Conservation (phyloP, 2,888 invertebrate genomes). For the Blomia tropicalis region DNA sequence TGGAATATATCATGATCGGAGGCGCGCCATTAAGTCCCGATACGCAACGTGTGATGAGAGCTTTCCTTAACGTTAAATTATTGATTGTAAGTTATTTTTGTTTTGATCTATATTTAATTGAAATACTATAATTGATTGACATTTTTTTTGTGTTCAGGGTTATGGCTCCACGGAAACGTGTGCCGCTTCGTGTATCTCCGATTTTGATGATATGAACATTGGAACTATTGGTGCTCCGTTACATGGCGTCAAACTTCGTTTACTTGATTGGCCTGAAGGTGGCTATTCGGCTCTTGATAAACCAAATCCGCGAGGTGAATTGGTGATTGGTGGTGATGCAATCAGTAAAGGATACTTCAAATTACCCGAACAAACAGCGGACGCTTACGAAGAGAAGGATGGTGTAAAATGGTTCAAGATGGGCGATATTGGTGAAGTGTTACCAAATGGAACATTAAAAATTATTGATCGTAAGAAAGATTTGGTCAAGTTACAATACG, state of each 20-base stretch:
- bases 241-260: constrained; percentile 61
- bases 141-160: constrained; percentile 54
- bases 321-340: constrained; percentile 69
- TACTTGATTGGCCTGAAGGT: constrained; percentile 82
- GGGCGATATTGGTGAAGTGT: constrained; percentile 90
- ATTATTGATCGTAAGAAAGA: constrained; percentile 99
- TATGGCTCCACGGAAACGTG: constrained; percentile 97
- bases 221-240: constrained; percentile 80
- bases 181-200: constrained; percentile 53
- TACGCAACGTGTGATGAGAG: constrained; percentile 80
- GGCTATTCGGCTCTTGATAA: constrained; percentile 67
- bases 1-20: constrained; percentile 74
- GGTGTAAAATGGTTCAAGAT: constrained; percentile 81
- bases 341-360: constrained; percentile 88
- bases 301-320: constrained; percentile 68
- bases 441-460: constrained; percentile 77
- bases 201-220: constrained; percentile 47
- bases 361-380: constrained; percentile 39
- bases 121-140: not conserved
- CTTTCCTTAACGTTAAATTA: constrained; percentile 62
- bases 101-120: not conserved
- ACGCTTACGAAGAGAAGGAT: constrained; percentile 61
- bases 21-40: constrained; percentile 90
- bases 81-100: not conserved
- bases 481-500: constrained; percentile 61